Evolutionary conservation across 2,113 vertebrate species (phyloP).

Genomic region (Ceyx margarethae): DNA sequence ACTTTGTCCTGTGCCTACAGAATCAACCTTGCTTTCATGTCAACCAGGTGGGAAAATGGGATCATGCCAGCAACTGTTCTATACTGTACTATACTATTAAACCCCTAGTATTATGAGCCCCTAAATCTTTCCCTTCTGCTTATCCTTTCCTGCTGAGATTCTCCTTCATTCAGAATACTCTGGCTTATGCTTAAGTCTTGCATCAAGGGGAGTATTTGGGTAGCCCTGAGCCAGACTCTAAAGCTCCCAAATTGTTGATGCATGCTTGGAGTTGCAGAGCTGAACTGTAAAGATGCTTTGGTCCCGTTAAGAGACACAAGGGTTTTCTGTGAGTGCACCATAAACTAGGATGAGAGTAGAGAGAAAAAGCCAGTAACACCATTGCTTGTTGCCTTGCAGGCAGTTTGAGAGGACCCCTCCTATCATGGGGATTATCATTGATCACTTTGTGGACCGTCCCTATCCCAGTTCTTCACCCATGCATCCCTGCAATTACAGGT

Average conservation of each 20-base stretch:
- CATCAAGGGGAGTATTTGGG: conserved; percentile 26
- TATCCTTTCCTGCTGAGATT: neutral
- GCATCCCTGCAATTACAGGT: conserved; percentile 99
- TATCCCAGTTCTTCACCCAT: conserved; percentile 87
- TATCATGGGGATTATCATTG: conserved; percentile 99
- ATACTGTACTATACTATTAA: neutral
- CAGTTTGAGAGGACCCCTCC: conserved; percentile 95
- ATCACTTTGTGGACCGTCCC: conserved; percentile 97
- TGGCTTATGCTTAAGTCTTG: neutral
- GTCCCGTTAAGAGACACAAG: neutral
- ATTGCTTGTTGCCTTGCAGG: conserved; percentile 83
- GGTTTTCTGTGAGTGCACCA: neutral
- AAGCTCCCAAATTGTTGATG: neutral
- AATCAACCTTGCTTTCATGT: conserved; percentile 98
- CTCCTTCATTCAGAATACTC: neutral
- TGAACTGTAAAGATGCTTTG: conserved; percentile 34
- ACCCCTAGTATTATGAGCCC: neutral
- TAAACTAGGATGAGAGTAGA: neutral
- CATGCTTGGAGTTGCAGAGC: neutral
- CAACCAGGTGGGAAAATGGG: conserved; percentile 83
- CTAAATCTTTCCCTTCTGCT: neutral
- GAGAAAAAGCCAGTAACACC: conserved; percentile 43
- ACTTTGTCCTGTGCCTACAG: conserved; percentile 97
- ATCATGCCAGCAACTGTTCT: neutral
- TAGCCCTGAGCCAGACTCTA: conserved; percentile 2